Percentiles rank a stretch among this genome's conserved stretches.
Conservation (phyloP, 2,113 vertebrate genomes). For the Hippoglossus stenolepis region DNA sequence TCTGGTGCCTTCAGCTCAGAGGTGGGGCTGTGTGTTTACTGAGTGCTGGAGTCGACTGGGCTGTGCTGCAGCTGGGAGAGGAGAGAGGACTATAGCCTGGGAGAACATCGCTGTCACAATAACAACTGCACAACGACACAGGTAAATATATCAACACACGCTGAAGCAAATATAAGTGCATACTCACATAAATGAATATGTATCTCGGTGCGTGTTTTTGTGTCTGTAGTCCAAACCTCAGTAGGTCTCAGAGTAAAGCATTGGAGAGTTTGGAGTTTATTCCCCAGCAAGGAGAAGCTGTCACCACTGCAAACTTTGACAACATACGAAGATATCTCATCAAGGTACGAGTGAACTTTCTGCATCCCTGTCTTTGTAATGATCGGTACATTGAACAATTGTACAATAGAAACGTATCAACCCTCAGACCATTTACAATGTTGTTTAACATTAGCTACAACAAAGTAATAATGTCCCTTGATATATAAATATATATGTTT, state of each 20-base stretch:
- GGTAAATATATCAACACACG: conserved; percentile 73
- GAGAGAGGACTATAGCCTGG: conserved; percentile 90
- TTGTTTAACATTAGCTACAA: neutral
- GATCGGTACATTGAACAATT: neutral
- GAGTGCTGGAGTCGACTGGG: conserved; percentile 94
- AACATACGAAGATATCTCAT: conserved; percentile 92
- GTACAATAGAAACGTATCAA: neutral
- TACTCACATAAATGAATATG: neutral
- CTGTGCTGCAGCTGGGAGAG: conserved; percentile 84
- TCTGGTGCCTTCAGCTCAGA: conserved; percentile 87
- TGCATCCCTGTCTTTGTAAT: neutral
- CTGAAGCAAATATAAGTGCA: neutral
- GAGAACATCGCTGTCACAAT: conserved; percentile 94
- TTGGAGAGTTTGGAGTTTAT: conserved; percentile 96
- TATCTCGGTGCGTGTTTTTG: conserved; percentile 27
- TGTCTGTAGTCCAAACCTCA: conserved; percentile 80
- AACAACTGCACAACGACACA: conserved; percentile 87
- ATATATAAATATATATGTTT: neutral
- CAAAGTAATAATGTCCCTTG: neutral
- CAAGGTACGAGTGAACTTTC: conserved; percentile 84
- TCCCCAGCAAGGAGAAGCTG: conserved; percentile 88
- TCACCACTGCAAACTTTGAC: conserved; percentile 90
- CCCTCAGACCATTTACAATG: neutral
- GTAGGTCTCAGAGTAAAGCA: conserved; percentile 90
- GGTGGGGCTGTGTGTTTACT: conserved; percentile 94